Evolutionary conservation across 1,140 invertebrate species (phyloP).

Genomic region (Hesperophylax magnus): DNA sequence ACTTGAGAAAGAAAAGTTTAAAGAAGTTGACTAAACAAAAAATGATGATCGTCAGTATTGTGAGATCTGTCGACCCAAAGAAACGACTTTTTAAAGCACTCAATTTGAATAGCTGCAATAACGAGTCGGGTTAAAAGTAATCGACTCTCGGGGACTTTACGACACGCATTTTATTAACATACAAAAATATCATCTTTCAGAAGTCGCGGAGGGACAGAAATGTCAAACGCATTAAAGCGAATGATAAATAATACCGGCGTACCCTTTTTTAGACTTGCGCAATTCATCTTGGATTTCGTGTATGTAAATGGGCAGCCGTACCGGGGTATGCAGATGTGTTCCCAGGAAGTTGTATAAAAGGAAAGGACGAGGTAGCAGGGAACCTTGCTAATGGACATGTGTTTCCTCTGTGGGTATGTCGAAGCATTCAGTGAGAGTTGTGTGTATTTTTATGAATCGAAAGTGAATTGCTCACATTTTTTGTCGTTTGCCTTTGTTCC

Average conservation of each 20-base stretch:
- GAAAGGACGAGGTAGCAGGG: conserved; percentile 25
- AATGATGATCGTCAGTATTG: too few relatives aligned
- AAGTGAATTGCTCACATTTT: conserved; percentile 28
- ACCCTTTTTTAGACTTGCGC: conserved; percentile 28
- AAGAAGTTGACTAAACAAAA: too few relatives aligned
- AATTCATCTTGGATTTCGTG: conserved; percentile 40
- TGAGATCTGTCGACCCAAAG: too few relatives aligned
- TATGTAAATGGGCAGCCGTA: conserved; percentile 47
- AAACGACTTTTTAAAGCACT: too few relatives aligned
- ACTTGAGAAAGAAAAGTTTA: too few relatives aligned
- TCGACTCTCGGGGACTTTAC: not conserved
- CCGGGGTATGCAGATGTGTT: conserved; percentile 22
- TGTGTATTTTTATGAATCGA: conserved; percentile 6
- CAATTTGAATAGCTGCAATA: too few relatives aligned
- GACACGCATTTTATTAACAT: conserved; percentile 38
- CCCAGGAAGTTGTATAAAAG: conserved; percentile 53
- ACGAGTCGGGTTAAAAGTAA: too few relatives aligned
- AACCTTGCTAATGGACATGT: conserved; percentile 45
- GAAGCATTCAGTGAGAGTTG: not conserved
- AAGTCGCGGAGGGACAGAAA: conserved; percentile 26
- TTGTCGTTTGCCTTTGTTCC: conserved; percentile 16
- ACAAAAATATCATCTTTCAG: conserved; percentile 51
- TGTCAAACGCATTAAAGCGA: conserved; percentile 42
- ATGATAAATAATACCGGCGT: conserved; percentile 43
- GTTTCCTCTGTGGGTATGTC: conserved; percentile 31